Base-by-base conservation (phyloP, 2,888 invertebrate genomes). In the Acanthosepion esculentum region DNA sequence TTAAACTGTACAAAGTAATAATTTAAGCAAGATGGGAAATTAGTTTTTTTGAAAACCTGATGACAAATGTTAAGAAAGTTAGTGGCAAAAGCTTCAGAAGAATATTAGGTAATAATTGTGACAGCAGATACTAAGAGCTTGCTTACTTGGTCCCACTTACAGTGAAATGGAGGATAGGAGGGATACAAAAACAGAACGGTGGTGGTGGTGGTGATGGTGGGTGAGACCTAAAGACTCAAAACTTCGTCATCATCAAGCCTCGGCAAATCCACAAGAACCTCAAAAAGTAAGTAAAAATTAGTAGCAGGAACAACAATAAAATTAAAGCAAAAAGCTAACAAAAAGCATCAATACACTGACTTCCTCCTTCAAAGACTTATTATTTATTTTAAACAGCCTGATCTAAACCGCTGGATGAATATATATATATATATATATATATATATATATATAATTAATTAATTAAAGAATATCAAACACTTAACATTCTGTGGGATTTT, bases 121-220 rank as follows among this genome's bases (percentile, higher is more conserved):
- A n/a, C n/a, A 78, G 78, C 78, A 78, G 78, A 78, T 78, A 78
- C 78, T 78, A 78, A 78, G 78, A 78, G 78, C 78, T 78, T 78
- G 78, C 78, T 78, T 78, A 78, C 78, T 78, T 78, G 78, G n/a
- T 78, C 78, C 78, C 78, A 78, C 78, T n/a, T 78, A n/a, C 78
- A 4, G 78, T n/a, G 78, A 78, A n/a, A n/a, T 33, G 78, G 78
- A 78, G 78, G 23, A n/a, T 29, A 78, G 78, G 33, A 78, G 78
- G 78, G 78, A 78, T n/a, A 78, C 78, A 78, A 78, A n/a, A 78
- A 78, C 78, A 33, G 23, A 59, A 55, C 5, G 20, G 20, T 55
- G 55, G 23, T 78, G 78, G 15, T 78, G 78, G n/a, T 78, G 78
- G n/a, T 78, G 59, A 12, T 78, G 78, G 29, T 78, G 12, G 78